Conservation (phyloP, 1,140 invertebrate species). For the Babylonia areolata region DNA sequence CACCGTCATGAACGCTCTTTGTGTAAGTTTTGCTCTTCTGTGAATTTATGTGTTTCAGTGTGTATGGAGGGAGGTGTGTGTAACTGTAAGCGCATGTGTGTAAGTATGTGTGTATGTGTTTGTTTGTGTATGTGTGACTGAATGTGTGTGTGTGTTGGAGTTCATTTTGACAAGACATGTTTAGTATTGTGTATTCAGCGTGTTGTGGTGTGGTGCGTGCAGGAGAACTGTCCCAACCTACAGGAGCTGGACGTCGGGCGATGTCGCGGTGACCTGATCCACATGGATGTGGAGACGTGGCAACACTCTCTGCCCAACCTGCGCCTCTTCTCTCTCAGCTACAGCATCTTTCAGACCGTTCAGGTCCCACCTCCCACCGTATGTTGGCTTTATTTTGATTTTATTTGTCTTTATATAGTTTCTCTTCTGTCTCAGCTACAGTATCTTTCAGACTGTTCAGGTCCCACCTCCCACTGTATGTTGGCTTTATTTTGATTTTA, state of each 20-base stretch:
- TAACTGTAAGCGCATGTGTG: no score
- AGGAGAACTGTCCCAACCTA: conserved; percentile 16
- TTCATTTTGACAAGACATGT: no score
- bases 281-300: conserved; percentile 7
- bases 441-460: conserved; percentile 11
- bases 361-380: neutral
- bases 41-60: no score
- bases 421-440: conserved; percentile 7
- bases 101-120: no score
- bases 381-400: no score
- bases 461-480: neutral
- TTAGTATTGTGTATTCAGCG: no score
- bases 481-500: no score
- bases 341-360: conserved; percentile 19
- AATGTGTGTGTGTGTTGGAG: no score
- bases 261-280: neutral
- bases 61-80: no score
- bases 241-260: conserved; percentile 1
- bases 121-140: no score
- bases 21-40: neutral
- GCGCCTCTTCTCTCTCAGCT: neutral
- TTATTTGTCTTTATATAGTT: no score
- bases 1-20: neutral
- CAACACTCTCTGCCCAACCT: neutral
- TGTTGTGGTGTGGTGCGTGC: neutral